Percentiles rank a stretch among this genome's conserved stretches.
Evolutionary conservation across 2,113 vertebrate genomes (phyloP).

Genomic region (Upupa epops): DNA sequence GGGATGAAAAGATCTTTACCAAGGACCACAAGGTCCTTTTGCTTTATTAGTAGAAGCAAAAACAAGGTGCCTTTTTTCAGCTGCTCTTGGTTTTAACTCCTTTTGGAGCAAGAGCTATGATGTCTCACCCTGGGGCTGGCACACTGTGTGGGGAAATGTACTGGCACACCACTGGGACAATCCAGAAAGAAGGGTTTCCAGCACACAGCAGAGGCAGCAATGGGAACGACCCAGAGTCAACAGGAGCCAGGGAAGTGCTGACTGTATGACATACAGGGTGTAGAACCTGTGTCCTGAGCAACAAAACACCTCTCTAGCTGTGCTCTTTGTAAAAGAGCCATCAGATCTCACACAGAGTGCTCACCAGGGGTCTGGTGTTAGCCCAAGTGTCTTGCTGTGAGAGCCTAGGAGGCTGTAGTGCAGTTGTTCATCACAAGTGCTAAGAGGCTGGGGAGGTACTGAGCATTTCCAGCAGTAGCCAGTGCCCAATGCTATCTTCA

Average conservation of each 20-base stretch:
- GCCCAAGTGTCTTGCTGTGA: neutral
- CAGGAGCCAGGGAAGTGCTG: neutral
- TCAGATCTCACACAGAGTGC: neutral
- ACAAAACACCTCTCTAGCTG: neutral
- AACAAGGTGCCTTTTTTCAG: too few relatives aligned
- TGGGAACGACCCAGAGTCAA: neutral
- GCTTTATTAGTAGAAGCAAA: too few relatives aligned
- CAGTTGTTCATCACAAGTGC: neutral
- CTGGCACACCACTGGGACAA: neutral
- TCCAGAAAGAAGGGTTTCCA: neutral
- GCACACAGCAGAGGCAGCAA: neutral
- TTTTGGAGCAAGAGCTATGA: neutral
- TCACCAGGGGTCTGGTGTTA: neutral
- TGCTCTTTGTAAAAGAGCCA: neutral
- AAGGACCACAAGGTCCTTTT: neutral
- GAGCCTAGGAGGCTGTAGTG: neutral
- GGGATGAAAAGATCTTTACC: neutral
- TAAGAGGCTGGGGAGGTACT: neutral
- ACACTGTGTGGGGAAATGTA: neutral
- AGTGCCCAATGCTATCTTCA: neutral
- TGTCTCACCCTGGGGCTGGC: neutral
- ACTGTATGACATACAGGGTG: neutral
- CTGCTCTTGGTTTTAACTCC: neutral
- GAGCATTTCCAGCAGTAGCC: neutral
- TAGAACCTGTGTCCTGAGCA: neutral